Evolutionary conservation across 2,797 vertebrate species (phyloP).

Genomic region (Diplodus puntazzo): DNA sequence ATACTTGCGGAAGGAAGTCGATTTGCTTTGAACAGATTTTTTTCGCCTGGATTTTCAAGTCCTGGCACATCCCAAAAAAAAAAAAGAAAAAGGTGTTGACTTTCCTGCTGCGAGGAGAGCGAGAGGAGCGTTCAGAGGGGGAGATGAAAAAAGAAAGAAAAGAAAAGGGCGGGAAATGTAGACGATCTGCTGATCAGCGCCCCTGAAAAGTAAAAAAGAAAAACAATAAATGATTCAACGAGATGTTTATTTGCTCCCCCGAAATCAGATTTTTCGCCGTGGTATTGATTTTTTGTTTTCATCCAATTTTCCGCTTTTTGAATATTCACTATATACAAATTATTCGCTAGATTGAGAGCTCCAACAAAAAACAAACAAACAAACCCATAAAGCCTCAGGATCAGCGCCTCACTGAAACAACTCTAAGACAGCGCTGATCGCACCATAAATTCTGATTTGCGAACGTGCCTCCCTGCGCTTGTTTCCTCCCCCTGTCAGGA

Average conservation of each 20-base stretch:
- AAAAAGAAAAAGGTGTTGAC: conserved; percentile 13
- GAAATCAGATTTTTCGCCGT: conserved; percentile 31
- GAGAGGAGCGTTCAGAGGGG: conserved; percentile 6
- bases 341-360: conserved; percentile 53
- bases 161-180: not conserved
- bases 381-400: conserved; percentile 39
- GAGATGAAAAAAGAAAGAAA: not conserved
- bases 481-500: conserved; percentile 64
- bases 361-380: not conserved
- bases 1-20: conserved; percentile 13
- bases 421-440: conserved; percentile 52
- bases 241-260: conserved; percentile 24
- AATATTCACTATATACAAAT: conserved; percentile 36
- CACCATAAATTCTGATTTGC: conserved; percentile 67
- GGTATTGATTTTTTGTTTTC: conserved; percentile 32
- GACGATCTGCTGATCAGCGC: conserved; percentile 38
- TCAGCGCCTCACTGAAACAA: conserved; percentile 56
- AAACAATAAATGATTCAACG: conserved; percentile 28
- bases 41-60: conserved; percentile 30
- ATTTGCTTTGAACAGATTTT: conserved; percentile 33
- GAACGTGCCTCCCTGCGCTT: conserved; percentile 52
- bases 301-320: conserved; percentile 56
- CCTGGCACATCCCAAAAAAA: conserved; percentile 5
- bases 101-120: conserved; percentile 35
- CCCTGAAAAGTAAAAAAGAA: conserved; percentile 21